Evolutionary conservation across 1,140 invertebrate species (phyloP), one percentile per base, ranked within the genome.

Genomic region (Xylocopa sonorina): DNA sequence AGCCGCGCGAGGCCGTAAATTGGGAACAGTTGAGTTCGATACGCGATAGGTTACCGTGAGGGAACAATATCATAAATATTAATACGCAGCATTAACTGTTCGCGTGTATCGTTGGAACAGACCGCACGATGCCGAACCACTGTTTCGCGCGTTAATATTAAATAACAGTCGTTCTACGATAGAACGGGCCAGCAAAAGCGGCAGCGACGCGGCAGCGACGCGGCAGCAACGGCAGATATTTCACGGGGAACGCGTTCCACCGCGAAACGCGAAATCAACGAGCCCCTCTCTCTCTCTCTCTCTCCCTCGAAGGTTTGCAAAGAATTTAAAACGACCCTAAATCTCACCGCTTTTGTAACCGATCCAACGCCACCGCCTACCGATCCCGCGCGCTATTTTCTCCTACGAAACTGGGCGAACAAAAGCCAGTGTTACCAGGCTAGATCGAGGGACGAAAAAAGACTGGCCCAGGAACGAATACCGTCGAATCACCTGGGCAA

Each of bases 401-500:
- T 80, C 63, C 72, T 80, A 79, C 50, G 46, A 69, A 64, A 55
- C 27, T 24, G 78, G 67, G 32, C 50, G 55, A 62, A 84, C 78
- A 67, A 76, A n/a, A 84, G 68, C 77, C 66, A 57, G 76, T 53
- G 78, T 68, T 80, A 38, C 32, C 51, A 32, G 41, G 51, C 16
- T 3, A 32, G 72, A 75, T 55, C 32, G 50, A 51, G 7, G 80
- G 10, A 50, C 14, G 69, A 48, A 50, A 63, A 55, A 78, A 74
- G 69, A 67, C 29, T 73, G 57, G 58, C 32, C 71, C 68, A 32
- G 46, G 29, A 34, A 55, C 43, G 79, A 64, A 53, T 71, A 83
- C 81, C 82, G 82, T 90, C 87, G 83, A 88, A 89, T 89, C 88
- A 89, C 86, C 85, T 87, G 85, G 88, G 84, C 87, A 88, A 89